Conservation (phyloP, 2,113 vertebrate species). For the Apeltes quadracus region DNA sequence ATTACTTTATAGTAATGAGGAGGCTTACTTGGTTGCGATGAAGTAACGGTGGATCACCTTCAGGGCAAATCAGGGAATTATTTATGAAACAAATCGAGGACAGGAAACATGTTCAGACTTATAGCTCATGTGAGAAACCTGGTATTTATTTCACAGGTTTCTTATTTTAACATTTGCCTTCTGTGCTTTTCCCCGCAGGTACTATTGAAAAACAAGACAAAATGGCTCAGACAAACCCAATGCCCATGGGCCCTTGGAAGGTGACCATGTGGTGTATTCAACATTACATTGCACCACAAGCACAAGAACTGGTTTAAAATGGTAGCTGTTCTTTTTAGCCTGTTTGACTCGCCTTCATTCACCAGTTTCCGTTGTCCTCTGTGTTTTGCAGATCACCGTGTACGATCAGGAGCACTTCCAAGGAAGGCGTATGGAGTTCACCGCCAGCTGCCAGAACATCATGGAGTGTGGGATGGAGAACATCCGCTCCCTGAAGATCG, state of each 20-base stretch:
- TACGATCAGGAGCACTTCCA: constrained; percentile 97
- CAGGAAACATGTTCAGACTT: background rate
- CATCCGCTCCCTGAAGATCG: constrained; percentile 93
- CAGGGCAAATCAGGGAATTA: background rate
- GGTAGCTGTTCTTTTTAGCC: background rate
- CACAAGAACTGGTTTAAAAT: background rate
- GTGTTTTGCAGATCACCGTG: constrained; percentile 88
- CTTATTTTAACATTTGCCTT: background rate
- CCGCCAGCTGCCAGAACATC: constrained; percentile 91
- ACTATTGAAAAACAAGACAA: constrained; percentile 60
- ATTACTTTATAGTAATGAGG: background rate
- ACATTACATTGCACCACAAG: background rate
- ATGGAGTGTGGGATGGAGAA: constrained; percentile 93
- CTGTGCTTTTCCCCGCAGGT: constrained; percentile 54
- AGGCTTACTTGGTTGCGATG: background rate
- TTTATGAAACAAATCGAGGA: constrained; percentile 18
- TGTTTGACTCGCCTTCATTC: background rate
- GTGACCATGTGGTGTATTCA: constrained; percentile 65
- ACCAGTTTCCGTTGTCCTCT: background rate
- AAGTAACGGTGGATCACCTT: background rate
- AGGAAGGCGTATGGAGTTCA: constrained; percentile 95
- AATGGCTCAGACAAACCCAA: constrained; percentile 91
- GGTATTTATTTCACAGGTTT: background rate
- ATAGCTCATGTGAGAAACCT: background rate
- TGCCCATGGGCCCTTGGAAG: constrained; percentile 93